These are phyloP conservation scores for Acanthurus lineatus DNA, from an alignment of 2,797 vertebrate genomes.

Conservation along the genomic window DNA sequence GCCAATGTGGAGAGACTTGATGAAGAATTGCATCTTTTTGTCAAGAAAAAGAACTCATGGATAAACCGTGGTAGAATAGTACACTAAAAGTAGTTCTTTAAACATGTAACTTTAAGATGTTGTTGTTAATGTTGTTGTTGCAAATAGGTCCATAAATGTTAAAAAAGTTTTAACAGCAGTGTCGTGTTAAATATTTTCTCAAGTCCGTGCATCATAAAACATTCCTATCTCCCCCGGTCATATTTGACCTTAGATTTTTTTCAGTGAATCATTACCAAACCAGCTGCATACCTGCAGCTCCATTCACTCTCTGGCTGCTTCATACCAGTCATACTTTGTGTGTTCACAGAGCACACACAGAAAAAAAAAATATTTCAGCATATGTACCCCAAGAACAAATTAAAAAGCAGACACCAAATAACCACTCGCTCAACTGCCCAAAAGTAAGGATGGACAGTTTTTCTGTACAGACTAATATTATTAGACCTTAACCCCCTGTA, in stretches of 20 bases:
- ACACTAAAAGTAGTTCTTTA: not conserved
- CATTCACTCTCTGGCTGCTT: not conserved
- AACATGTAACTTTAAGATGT: not conserved
- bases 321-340: constrained; percentile 14
- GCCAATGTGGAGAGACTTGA: not conserved
- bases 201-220: not conserved
- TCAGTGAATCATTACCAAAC: constrained; percentile 47
- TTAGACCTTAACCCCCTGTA: not conserved
- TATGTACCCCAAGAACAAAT: not conserved
- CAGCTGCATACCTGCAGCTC: constrained; percentile 29
- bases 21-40: not conserved
- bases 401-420: not conserved
- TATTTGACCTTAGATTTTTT: constrained; percentile 1
- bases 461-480: not conserved
- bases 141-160: not conserved
- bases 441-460: not conserved
- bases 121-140: not conserved
- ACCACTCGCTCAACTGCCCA: not conserved
- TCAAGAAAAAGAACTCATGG: not conserved
- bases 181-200: constrained; percentile 13
- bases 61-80: not conserved
- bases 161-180: not conserved
- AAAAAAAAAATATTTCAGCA: not conserved
- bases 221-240: constrained; percentile 1
- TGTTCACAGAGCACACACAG: constrained; percentile 29